Percentiles rank a stretch among this genome's conserved stretches.
Evolutionary conservation across 2,113 vertebrate genomes (phyloP).

Genomic region (Serinus canaria): DNA sequence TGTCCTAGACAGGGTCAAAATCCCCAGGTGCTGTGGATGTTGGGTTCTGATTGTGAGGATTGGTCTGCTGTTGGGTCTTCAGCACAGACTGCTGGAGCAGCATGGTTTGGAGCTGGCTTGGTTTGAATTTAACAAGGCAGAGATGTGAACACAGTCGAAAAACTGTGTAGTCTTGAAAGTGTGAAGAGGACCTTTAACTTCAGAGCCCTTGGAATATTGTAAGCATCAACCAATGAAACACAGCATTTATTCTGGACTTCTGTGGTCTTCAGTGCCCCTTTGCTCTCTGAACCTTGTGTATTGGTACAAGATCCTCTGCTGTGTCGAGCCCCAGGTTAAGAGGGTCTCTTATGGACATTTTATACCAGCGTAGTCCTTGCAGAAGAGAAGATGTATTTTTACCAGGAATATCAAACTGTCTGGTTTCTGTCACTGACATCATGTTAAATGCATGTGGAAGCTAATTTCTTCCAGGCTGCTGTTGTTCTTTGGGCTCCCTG

Average conservation of each 20-base stretch:
- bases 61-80: constrained; percentile 13
- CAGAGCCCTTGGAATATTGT: not conserved
- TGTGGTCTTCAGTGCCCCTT: not conserved
- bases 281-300: not conserved
- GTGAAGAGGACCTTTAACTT: not conserved
- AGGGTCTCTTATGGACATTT: not conserved
- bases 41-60: not conserved
- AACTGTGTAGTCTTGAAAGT: not conserved
- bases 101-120: not conserved
- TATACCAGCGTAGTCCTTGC: not conserved
- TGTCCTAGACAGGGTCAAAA: not conserved
- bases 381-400: not conserved
- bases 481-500: constrained; percentile 2
- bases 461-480: not conserved
- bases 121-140: not conserved
- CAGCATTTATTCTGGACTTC: not conserved
- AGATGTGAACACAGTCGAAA: not conserved
- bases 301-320: constrained; percentile 16
- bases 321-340: not conserved
- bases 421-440: not conserved
- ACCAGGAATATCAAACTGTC: not conserved
- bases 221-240: not conserved
- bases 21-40: not conserved
- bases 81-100: not conserved
- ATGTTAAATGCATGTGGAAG: not conserved